Evolutionary conservation across 2,888 invertebrate genomes (phyloP).

Genomic region (Spilarctia lutea): DNA sequence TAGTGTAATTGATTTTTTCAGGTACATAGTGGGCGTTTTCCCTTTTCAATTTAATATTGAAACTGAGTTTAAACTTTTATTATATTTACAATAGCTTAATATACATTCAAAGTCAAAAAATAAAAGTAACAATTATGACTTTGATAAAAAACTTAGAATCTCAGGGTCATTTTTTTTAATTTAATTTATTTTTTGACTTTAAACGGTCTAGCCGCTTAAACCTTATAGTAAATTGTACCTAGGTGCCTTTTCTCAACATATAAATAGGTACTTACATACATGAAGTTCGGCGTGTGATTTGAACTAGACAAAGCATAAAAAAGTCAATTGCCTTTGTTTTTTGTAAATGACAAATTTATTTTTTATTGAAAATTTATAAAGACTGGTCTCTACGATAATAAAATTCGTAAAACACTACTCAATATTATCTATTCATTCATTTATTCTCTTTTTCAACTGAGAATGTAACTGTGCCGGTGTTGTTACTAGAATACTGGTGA

Average conservation of each 20-base stretch:
- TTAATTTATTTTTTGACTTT: slow-evolving; percentile 46
- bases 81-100: slow-evolving; percentile 71
- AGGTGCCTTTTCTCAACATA: slow-evolving; percentile 69
- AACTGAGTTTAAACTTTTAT: slow-evolving; percentile 57
- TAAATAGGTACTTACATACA: slow-evolving; percentile 41
- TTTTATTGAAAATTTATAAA: background rate
- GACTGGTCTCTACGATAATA: background rate
- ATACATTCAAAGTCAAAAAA: slow-evolving; percentile 57
- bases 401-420: background rate
- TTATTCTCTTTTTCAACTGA: background rate
- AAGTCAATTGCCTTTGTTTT: background rate
- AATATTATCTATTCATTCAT: background rate
- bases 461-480: no score
- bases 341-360: background rate
- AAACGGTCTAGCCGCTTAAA: slow-evolving; percentile 36
- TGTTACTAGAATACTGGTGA: background rate
- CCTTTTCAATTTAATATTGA: slow-evolving; percentile 50
- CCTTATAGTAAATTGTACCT: slow-evolving; percentile 74
- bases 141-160: slow-evolving; percentile 12
- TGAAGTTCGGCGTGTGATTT: slow-evolving; percentile 38
- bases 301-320: slow-evolving; percentile 29
- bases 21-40: slow-evolving; percentile 83
- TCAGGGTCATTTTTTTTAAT: slow-evolving; percentile 5
- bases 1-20: slow-evolving; percentile 84
- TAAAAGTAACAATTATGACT: slow-evolving; percentile 18